phyloP scores from a whole-genome alignment of 2,888 invertebrate genomes.

The Cepaea hortensis region DNA sequence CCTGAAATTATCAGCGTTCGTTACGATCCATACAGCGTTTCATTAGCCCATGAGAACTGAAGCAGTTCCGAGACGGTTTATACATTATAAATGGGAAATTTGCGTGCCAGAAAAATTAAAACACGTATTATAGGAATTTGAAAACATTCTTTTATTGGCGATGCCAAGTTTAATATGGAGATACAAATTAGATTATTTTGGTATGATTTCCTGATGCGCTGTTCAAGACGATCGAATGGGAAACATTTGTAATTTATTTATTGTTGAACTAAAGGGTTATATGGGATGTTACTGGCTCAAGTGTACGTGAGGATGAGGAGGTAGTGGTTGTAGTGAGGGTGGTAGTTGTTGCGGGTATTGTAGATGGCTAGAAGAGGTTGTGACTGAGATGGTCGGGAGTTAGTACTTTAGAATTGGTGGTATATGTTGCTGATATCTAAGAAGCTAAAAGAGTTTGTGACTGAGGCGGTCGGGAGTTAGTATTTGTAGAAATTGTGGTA shows the following conservation, averaged over 20 bases:
- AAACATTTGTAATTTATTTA: neutral
- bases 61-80: constrained; percentile 5
- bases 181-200: neutral
- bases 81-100: constrained; percentile 21
- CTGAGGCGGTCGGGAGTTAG: no score
- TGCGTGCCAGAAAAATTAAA: constrained; percentile 1
- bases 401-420: no score
- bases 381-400: no score
- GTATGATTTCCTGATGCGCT: neutral
- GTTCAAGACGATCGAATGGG: neutral
- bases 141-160: neutral
- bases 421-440: no score
- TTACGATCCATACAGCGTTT: constrained; percentile 10
- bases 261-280: no score
- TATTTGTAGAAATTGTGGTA: no score
- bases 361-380: no score
- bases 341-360: no score
- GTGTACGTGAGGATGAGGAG: no score
- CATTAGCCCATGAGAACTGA: neutral
- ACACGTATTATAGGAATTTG: constrained; percentile 11
- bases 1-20: constrained; percentile 23
- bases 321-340: no score
- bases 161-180: neutral
- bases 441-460: no score
- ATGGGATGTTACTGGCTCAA: no score